Base-by-base conservation (phyloP, 1,140 invertebrate species). In the Pogonomyrmex californicus region DNA sequence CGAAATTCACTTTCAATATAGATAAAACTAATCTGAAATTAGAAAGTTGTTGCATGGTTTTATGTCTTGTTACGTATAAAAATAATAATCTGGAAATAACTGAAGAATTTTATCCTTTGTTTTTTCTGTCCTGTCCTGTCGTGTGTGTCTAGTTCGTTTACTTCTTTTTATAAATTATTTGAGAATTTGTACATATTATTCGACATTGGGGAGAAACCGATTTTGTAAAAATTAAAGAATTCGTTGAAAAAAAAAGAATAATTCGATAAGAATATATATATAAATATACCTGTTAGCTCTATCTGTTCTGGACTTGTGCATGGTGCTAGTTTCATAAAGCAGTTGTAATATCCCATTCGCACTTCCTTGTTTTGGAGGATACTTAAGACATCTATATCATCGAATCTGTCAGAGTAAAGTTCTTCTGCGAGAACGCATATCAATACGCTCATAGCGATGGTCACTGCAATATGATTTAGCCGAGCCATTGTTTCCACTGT, bases 261-360 rank as follows among this genome's bases (percentile, higher is more conserved):
- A n/a, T 49, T 33, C 6, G 30, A 2, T 51, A 33, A 33, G 23
- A 12, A 17, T 47, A 47, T 44, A 47, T 44, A 23, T n/a, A 33
- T 56, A 12, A 4, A 33, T 14, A 14, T 85, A 93, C 92, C 76
- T 86, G 88, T 92, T 51, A 93, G 92, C 7, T 91, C 93, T 9
- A 33, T 44, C 0, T 90, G 78, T 60, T 91, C 92, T 0, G 79
- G 86, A 14, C 91, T 92, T 1, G 78, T n/a, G 54, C 95, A 96
- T 1, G 92, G 91, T 73, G 91, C 94, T 36, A 75, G 83, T 17
- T 93, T 93, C 90, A 95, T 94, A 44, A 95, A 92, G 63, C 95
- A 96, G 1, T 93, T 93, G 38, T 95, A 95, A 47, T 93, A 93
- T 4, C 88, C 76, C 0, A 91, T 17, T n/a, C 91, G 30, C 10